These are phyloP conservation scores for Anhinga anhinga DNA, from an alignment of 2,113 vertebrate species.

Conservation along the genomic window DNA sequence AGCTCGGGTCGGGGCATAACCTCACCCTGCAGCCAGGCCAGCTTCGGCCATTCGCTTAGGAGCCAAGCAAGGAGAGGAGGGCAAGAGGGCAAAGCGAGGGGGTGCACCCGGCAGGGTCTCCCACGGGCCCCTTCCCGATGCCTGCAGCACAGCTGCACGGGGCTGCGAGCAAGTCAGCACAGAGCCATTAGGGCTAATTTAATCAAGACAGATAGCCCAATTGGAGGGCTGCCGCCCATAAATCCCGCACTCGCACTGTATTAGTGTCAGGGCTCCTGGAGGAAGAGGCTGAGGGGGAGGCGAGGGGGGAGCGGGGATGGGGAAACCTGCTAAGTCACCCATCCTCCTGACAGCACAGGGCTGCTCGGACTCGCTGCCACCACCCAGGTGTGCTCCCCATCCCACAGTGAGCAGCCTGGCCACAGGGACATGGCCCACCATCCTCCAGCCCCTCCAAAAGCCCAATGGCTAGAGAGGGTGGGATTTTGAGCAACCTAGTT, in stretches of 20 bases:
- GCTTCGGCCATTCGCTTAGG: rapidly evolving
- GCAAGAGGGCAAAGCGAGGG: rapidly evolving
- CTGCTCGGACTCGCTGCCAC: rapidly evolving
- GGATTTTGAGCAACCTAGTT: not conserved
- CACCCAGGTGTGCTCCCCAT: rapidly evolving
- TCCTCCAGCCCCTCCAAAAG: not conserved
- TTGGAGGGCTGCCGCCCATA: slow-evolving; percentile 60
- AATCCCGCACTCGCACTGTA: not conserved
- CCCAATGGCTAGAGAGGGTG: not conserved
- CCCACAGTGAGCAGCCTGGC: not conserved
- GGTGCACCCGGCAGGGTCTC: not conserved
- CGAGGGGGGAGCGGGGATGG: not conserved
- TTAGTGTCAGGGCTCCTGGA: slow-evolving; percentile 29
- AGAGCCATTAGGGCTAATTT: slow-evolving; percentile 59
- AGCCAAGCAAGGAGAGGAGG: not conserved
- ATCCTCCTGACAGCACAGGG: rapidly evolving
- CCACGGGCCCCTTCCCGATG: rapidly evolving
- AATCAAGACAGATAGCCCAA: slow-evolving; percentile 54
- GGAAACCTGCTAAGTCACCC: slow-evolving; percentile 30
- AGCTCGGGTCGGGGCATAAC: not conserved
- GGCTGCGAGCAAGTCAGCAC: not conserved
- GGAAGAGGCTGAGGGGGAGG: not conserved
- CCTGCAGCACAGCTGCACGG: not conserved
- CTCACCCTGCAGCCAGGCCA: not conserved
- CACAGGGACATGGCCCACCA: rapidly evolving